Evolutionary conservation across 2,113 vertebrate genomes (phyloP), one percentile per base, ranked within the genome.

Genomic region (Fulica atra): DNA sequence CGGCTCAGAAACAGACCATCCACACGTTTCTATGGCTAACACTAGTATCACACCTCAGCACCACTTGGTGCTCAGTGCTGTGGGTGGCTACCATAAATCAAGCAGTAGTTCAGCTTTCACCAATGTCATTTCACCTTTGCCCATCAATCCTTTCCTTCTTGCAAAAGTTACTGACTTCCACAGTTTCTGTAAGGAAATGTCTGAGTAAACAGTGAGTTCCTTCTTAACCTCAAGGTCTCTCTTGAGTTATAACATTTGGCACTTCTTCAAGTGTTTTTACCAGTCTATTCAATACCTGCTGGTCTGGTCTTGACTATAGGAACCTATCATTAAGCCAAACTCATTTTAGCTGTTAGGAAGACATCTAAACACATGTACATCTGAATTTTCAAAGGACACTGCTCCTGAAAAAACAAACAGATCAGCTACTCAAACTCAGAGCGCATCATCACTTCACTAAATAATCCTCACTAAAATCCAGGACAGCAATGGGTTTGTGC

Each of bases 141-240:
- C 89, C 91, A 97, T 97, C 97, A 98, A 97, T 97, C 88, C 97
- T 96, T 95, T 91, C 93, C 78, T 87, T 97, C 79, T 90, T 1
- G 93, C 97, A 98, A 98, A 98, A 97, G 94, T 86, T 83, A 94
- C 94, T 94, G 97, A 97, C 97, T 97, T 97, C 96, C 86, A 98
- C 84, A 86, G 95, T 68, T 96, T 95, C 86, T 94, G 89, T 76
- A 92, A 98, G 96, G 97, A 98, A 98, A 97, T 31, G 59, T 79
- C 97, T 97, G 96, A 98, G 65, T 96, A 98, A 98, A 98, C 96
- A 98, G 94, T 93, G 90, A 97, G 42, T 33, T 33, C 11, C 19
- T 79, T 81, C 76, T 93, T 72, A 87, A 88, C 65, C 65, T 46
- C 44, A 60, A 63, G 73, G 64, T 91, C 77, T 92, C 68, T 93